These are phyloP conservation scores for Pseudomyrmex cubaensis DNA, from an alignment of 1,140 invertebrate genomes.

Conservation along the genomic window DNA sequence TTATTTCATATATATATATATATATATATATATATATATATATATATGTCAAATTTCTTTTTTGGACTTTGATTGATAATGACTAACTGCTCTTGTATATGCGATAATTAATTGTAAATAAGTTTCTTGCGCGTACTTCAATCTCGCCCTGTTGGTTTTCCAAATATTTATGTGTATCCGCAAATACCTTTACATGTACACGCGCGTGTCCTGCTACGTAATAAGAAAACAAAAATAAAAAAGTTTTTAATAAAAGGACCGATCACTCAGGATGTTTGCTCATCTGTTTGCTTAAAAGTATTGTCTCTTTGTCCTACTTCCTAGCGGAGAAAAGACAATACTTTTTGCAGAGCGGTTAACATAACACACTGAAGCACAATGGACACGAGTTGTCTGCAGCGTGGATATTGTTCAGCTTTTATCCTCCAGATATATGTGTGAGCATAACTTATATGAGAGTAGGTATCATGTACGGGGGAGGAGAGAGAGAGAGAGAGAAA, in stretches of 20 bases:
- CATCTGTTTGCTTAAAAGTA: slow-evolving; percentile 2
- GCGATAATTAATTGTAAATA: not conserved
- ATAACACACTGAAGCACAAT: slow-evolving; percentile 24
- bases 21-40: not conserved
- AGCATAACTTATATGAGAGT: slow-evolving; percentile 42
- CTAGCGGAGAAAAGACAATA: not conserved
- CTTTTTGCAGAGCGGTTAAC: slow-evolving; percentile 15
- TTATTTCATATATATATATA: no score
- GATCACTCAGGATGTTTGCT: slow-evolving; percentile 10
- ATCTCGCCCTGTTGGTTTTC: no score
- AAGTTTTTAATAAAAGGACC: not conserved
- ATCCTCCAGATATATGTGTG: slow-evolving; percentile 47
- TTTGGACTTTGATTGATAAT: not conserved
- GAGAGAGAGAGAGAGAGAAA: no score
- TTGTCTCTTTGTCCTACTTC: slow-evolving; percentile 8
- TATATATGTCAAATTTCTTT: not conserved
- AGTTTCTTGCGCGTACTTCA: not conserved
- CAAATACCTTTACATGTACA: no score
- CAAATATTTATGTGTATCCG: no score
- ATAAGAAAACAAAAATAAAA: not conserved
- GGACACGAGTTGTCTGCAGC: slow-evolving; percentile 37
- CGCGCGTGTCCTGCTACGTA: no score
- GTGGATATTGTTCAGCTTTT: slow-evolving; percentile 55
- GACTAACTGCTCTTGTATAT: not conserved
- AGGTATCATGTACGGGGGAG: slow-evolving; percentile 34